Conservation (phyloP, 2,113 vertebrate genomes). For the Coregonus clupeaformis region DNA sequence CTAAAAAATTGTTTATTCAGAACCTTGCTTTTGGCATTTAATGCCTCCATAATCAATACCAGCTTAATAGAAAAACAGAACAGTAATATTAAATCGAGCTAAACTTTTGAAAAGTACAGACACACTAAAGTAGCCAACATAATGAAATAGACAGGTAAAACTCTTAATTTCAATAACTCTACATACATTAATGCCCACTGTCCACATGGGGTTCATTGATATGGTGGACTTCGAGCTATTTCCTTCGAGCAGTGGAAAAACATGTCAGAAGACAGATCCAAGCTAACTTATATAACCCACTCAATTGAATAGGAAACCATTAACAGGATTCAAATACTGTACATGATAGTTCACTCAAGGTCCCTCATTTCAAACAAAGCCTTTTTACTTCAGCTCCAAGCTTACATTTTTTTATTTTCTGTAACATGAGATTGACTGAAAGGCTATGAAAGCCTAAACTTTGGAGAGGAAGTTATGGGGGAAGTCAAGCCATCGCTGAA, state of each 20-base stretch:
- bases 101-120: no score
- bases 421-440: conserved; percentile 28
- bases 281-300: conserved; percentile 10
- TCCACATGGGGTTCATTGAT: no score
- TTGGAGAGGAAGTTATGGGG: not conserved
- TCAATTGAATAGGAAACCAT: conserved; percentile 8
- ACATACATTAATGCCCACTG: no score
- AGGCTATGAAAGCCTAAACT: conserved; percentile 7
- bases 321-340: not conserved
- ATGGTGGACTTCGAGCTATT: no score
- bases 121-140: no score
- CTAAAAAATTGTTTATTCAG: no score
- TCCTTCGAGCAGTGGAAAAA: not conserved
- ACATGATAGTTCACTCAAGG: not conserved
- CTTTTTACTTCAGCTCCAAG: not conserved
- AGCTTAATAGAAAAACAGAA: no score
- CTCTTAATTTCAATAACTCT: no score
- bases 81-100: no score
- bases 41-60: no score
- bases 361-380: not conserved
- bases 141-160: no score
- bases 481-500: not conserved
- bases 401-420: conserved; percentile 21
- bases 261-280: not conserved
- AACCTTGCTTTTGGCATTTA: no score